Percentiles rank a stretch among this genome's conserved stretches.
These are phyloP conservation scores for Agrochola lychnidis DNA, from an alignment of 2,888 invertebrate genomes.

Conservation along the genomic window DNA sequence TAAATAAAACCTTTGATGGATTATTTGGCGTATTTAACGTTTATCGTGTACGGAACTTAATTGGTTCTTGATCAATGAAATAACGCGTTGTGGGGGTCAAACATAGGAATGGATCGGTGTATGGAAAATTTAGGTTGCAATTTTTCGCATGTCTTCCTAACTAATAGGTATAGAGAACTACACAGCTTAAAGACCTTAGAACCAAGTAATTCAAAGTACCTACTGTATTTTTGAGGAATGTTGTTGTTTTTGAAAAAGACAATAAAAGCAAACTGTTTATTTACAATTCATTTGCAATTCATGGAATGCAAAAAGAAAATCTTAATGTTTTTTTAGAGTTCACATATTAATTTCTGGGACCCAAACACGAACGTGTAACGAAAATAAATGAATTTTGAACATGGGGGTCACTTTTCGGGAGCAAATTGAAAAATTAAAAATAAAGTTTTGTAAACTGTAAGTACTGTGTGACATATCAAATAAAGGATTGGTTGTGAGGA, in stretches of 20 bases:
- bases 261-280: not conserved
- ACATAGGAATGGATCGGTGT: not conserved
- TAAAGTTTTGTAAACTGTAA: too few species aligned
- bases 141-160: too few species aligned
- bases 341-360: too few species aligned
- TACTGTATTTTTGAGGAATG: not conserved
- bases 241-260: not conserved
- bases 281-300: not conserved
- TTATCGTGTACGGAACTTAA: not conserved
- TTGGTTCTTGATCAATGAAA: not conserved
- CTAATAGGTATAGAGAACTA: not conserved
- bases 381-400: too few species aligned
- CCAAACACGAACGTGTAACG: too few species aligned
- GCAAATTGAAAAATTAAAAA: too few species aligned
- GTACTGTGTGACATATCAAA: too few species aligned
- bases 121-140: not conserved
- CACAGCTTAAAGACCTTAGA: not conserved
- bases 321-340: too few species aligned
- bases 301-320: not conserved
- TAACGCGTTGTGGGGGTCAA: not conserved
- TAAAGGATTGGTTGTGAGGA: too few species aligned
- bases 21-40: constrained; percentile 21
- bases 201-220: not conserved
- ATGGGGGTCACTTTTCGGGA: too few species aligned
- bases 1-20: constrained; percentile 23